phyloP scores from a whole-genome alignment of 2,113 vertebrate genomes.

The Alouatta palliata region DNA sequence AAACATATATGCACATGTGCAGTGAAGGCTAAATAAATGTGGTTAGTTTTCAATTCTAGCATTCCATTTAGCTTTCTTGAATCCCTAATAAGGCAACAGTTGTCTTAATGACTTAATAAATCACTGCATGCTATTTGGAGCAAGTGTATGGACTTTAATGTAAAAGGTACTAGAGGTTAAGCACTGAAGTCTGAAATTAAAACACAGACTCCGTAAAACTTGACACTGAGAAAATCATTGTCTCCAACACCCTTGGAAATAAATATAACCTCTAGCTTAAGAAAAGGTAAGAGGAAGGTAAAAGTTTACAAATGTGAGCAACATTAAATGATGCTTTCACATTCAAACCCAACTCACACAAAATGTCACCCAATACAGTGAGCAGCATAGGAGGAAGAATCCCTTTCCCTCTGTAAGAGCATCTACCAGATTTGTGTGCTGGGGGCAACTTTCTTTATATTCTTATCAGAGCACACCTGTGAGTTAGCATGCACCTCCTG shows the following conservation, averaged over 20 bases:
- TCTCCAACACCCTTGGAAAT: constrained; percentile 3
- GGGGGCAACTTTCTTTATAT: background rate
- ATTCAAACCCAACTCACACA: background rate
- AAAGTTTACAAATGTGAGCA: background rate
- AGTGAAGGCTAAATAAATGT: constrained; percentile 53
- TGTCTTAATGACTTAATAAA: constrained; percentile 62
- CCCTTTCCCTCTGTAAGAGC: background rate
- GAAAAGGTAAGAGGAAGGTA: background rate
- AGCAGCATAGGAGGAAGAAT: background rate
- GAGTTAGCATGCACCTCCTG: background rate
- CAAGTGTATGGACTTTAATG: constrained; percentile 44
- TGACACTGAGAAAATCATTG: background rate
- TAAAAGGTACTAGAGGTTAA: constrained; percentile 47
- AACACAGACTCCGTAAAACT: constrained; percentile 26
- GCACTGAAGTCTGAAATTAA: constrained; percentile 57
- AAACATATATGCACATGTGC: constrained; percentile 40
- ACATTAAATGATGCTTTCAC: background rate
- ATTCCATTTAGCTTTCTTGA: constrained; percentile 37
- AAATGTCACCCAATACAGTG: background rate
- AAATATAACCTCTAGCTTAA: constrained; percentile 33
- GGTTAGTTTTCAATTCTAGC: constrained; percentile 34
- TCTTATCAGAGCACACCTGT: background rate
- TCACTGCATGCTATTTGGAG: constrained; percentile 59
- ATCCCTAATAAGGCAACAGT: constrained; percentile 58
- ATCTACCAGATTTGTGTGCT: background rate